Percentiles rank a stretch among this genome's conserved stretches.
Conservation (phyloP, 2,113 vertebrate genomes). For the Cricetomys ansorgei region DNA sequence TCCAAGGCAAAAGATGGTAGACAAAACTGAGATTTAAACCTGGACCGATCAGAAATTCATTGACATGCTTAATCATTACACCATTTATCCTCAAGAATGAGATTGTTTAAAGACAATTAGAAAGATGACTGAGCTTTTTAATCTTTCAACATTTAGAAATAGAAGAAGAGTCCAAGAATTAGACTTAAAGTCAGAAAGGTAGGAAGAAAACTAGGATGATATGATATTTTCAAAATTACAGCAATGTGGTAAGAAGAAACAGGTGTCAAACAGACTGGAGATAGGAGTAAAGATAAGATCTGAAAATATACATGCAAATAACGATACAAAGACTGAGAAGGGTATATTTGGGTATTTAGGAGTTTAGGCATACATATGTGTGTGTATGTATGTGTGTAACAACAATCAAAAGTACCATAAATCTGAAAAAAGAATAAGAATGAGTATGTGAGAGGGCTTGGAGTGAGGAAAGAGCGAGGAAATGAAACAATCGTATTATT, state of each 20-base stretch:
- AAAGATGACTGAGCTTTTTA: background rate
- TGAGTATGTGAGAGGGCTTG: background rate
- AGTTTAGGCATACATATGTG: too few species aligned
- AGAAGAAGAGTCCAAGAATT: background rate
- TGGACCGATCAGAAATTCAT: background rate
- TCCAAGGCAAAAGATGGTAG: background rate
- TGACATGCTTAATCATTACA: background rate
- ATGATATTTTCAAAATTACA: background rate
- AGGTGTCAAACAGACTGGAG: background rate
- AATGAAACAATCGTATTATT: too few species aligned
- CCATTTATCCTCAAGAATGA: background rate
- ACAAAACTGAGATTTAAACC: background rate
- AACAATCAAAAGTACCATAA: too few species aligned
- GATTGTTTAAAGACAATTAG: background rate
- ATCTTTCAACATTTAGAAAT: background rate
- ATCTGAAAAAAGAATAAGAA: background rate
- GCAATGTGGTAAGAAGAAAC: background rate
- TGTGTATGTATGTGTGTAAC: background rate
- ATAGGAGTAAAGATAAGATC: background rate
- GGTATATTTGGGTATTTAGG: background rate
- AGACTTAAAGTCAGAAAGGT: background rate
- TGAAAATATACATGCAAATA: background rate
- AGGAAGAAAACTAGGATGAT: background rate
- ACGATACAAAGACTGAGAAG: background rate
- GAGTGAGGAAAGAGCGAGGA: too few species aligned